phyloP scores from a whole-genome alignment of 2,113 vertebrate genomes.

The Phycodurus eques region DNA sequence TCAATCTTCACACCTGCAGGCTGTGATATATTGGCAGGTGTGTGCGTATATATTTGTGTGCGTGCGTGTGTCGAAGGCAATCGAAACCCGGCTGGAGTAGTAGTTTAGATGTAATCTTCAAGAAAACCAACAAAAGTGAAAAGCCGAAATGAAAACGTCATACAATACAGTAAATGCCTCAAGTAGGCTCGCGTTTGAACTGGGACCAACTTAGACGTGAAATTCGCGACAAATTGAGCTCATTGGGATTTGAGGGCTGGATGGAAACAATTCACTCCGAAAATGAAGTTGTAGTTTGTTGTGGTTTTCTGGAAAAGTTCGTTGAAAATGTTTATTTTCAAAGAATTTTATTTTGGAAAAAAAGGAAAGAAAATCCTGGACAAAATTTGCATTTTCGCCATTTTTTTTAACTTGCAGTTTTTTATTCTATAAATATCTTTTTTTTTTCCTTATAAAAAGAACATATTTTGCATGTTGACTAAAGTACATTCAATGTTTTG shows the following conservation, averaged over 20 bases:
- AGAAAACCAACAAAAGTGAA: not conserved
- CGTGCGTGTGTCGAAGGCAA: slow-evolving; percentile 4
- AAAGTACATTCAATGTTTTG: too few relatives aligned
- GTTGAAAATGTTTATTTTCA: too few relatives aligned
- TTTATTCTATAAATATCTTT: too few relatives aligned
- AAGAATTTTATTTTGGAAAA: too few relatives aligned
- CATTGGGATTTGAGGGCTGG: not conserved
- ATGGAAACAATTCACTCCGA: not conserved
- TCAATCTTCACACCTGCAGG: slow-evolving; percentile 72
- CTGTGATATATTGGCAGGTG: slow-evolving; percentile 65
- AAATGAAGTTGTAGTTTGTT: too few relatives aligned
- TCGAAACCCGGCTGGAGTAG: not conserved
- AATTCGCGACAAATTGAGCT: not conserved
- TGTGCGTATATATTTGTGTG: not conserved
- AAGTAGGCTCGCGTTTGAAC: not conserved
- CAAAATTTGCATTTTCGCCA: too few relatives aligned
- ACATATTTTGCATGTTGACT: too few relatives aligned
- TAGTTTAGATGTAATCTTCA: not conserved
- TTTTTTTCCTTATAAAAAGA: too few relatives aligned
- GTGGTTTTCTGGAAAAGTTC: too few relatives aligned
- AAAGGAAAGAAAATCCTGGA: too few relatives aligned
- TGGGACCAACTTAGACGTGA: not conserved
- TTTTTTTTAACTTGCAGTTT: too few relatives aligned
- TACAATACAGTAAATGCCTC: not conserved
- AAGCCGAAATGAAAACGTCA: not conserved